Conservation (phyloP, 2,888 invertebrate genomes). For the Oligia strigilis region DNA sequence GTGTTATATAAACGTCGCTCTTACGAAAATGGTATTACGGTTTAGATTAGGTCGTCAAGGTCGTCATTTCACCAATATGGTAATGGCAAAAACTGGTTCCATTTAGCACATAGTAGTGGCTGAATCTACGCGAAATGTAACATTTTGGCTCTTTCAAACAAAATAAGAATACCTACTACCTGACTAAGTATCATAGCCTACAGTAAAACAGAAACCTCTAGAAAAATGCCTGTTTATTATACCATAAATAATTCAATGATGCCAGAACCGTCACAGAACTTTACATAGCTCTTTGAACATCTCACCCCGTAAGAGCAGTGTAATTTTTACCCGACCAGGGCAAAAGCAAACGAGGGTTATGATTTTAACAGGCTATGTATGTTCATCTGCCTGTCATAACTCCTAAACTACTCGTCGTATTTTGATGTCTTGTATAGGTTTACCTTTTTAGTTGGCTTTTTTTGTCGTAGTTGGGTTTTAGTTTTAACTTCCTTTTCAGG, state of each 20-base stretch:
- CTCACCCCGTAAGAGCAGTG: background rate
- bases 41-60: constrained; percentile 18
- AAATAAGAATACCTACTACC: background rate
- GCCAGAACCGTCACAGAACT: background rate
- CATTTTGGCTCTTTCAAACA: background rate
- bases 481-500: too few species aligned
- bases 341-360: background rate
- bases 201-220: background rate
- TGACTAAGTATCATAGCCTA: background rate
- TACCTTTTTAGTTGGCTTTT: too few species aligned
- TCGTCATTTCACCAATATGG: constrained; percentile 4
- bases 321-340: background rate
- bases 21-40: constrained; percentile 18
- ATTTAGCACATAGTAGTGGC: background rate
- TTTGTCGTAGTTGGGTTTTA: too few species aligned
- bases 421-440: background rate
- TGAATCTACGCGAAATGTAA: background rate
- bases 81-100: constrained; percentile 7
- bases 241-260: background rate
- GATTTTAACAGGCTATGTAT: background rate
- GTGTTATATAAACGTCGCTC: constrained; percentile 15
- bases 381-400: background rate
- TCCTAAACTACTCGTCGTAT: background rate
- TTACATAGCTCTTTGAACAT: background rate
- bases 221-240: background rate